phyloP scores from a whole-genome alignment of 2,888 invertebrate species.

The Yponomeuta malinellus region DNA sequence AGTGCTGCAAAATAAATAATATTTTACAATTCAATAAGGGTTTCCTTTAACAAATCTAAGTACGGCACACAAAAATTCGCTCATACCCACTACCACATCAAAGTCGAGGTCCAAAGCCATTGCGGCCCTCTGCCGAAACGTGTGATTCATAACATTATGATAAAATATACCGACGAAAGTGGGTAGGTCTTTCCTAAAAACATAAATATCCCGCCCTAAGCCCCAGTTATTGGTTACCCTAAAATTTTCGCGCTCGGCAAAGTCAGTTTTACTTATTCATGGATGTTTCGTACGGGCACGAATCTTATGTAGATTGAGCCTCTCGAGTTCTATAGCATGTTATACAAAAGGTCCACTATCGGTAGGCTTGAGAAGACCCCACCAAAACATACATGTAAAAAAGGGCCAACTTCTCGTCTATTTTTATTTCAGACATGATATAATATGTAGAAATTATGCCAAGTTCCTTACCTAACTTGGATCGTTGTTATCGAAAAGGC shows the following conservation, averaged over 20 bases:
- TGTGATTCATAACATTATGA: neutral
- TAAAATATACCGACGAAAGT: neutral
- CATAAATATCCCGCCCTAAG: constrained; percentile 5
- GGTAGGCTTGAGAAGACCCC: too few species aligned
- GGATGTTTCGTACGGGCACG: constrained; percentile 26
- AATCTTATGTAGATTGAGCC: constrained; percentile 38
- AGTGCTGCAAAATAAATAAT: too few species aligned
- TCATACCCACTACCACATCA: too few species aligned
- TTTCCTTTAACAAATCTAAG: too few species aligned
- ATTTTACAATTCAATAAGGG: too few species aligned
- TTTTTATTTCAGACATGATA: too few species aligned
- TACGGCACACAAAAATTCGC: too few species aligned
- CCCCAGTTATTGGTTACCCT: constrained; percentile 5
- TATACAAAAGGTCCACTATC: neutral
- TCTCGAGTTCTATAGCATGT: neutral
- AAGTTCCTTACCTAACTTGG: too few species aligned
- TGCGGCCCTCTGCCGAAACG: neutral
- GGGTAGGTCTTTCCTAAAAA: constrained; percentile 2
- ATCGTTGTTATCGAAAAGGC: too few species aligned
- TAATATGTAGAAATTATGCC: too few species aligned
- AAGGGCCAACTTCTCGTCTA: too few species aligned
- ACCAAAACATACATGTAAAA: too few species aligned
- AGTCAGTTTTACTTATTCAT: constrained; percentile 39
- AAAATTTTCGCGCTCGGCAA: constrained; percentile 5
- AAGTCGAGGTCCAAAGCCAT: neutral